Evolutionary conservation across 1,140 invertebrate genomes (phyloP).

Genomic region (Tetragnatha versicolor): DNA sequence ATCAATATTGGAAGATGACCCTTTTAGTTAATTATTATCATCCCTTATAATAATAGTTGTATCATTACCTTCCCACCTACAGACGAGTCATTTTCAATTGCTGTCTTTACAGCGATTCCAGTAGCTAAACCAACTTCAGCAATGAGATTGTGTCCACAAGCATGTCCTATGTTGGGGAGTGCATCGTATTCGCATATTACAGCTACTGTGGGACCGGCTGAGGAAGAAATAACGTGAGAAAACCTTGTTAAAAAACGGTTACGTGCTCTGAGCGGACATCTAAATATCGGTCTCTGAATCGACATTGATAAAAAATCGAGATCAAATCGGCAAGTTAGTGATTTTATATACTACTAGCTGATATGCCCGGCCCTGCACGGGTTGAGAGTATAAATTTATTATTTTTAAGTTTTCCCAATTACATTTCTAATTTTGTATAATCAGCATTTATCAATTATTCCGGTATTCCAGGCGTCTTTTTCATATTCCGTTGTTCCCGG

Average conservation of each 20-base stretch:
- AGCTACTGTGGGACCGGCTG: constrained; percentile 59
- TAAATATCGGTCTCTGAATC: not conserved
- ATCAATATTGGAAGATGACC: not conserved
- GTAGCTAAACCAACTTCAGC: constrained; percentile 64
- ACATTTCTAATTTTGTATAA: too few relatives aligned
- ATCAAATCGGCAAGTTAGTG: not conserved
- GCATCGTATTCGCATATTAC: constrained; percentile 66
- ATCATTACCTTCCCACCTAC: constrained; percentile 56
- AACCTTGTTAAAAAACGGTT: not conserved
- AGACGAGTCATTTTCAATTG: constrained; percentile 57
- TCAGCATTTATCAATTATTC: too few relatives aligned
- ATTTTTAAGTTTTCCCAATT: too few relatives aligned
- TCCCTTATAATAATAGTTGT: too few relatives aligned
- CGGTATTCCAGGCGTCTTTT: too few relatives aligned
- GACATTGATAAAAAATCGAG: not conserved
- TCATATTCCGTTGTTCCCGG: too few relatives aligned
- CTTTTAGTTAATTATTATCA: not conserved
- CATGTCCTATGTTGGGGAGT: constrained; percentile 65
- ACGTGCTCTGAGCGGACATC: not conserved
- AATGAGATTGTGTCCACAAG: constrained; percentile 66
- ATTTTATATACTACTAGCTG: not conserved
- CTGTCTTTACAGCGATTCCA: constrained; percentile 62
- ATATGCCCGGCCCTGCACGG: not conserved
- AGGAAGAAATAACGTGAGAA: not conserved
- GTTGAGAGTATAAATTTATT: too few relatives aligned